These are phyloP conservation scores for Lerema accius DNA, from an alignment of 1,140 invertebrate genomes.

Conservation along the genomic window DNA sequence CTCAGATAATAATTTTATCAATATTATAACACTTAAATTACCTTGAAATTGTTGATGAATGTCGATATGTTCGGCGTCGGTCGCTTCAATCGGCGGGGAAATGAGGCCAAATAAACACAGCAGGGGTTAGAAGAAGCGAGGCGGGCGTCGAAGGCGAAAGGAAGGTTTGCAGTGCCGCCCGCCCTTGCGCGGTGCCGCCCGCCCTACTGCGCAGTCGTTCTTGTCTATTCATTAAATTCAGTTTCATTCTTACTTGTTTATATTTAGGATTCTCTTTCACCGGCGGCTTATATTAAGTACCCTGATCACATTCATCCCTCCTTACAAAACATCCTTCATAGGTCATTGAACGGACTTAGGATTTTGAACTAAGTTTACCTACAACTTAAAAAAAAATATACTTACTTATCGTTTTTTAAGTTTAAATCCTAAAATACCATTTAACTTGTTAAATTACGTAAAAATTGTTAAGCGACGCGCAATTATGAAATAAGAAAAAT, in stretches of 20 bases:
- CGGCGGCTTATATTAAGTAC: not conserved
- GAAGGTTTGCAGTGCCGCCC: conserved; percentile 45
- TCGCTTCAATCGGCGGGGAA: not conserved
- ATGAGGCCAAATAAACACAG: conserved; percentile 38
- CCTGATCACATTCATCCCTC: conserved; percentile 1
- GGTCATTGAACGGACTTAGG: too few relatives aligned
- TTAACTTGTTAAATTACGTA: too few relatives aligned
- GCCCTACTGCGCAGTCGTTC: conserved; percentile 53
- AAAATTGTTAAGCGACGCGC: too few relatives aligned
- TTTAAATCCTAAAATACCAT: too few relatives aligned
- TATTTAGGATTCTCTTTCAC: conserved; percentile 8
- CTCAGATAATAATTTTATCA: not conserved
- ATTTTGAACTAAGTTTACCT: too few relatives aligned
- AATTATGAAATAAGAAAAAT: too few relatives aligned
- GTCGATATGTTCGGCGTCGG: not conserved
- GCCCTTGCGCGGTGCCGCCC: conserved; percentile 30
- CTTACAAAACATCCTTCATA: not conserved
- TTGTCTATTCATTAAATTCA: conserved; percentile 21
- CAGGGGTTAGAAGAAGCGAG: conserved; percentile 22
- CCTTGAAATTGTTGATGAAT: not conserved
- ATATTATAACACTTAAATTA: not conserved
- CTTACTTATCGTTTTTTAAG: too few relatives aligned
- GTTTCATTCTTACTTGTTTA: conserved; percentile 15
- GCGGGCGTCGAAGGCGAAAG: conserved; percentile 42
- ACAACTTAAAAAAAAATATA: too few relatives aligned